Base-by-base conservation (phyloP, 1,140 invertebrate genomes). In the Ephestia elutella region DNA sequence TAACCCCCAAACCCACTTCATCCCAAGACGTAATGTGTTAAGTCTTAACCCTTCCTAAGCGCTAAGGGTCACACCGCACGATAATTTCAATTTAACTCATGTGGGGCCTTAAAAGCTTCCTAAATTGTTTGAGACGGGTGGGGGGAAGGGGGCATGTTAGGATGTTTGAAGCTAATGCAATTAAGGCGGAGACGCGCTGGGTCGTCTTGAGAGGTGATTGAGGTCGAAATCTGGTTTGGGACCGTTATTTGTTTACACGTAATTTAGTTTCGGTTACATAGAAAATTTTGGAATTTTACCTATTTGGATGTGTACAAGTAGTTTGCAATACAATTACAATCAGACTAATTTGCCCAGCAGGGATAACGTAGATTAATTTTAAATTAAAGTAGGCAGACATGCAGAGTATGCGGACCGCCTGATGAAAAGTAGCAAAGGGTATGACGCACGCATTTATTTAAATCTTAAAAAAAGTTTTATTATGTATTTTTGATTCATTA, bases 51-150 rank as follows among this genome's bases (percentile, higher is more conserved):
- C 38, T 44, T 44, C 15, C 5, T 44, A 44, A 44, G 38, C 38
- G 38, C 15, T 44, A 44, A 44, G 38, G 38, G 38, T 44, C 38
- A 44, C 38, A 44, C 38, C 38, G n/a, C 38, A 44, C 38, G 38
- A 44, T 44, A 44, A 44, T 44, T 44, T 44, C 38, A 44, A 44
- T 44, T 44, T 44, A 44, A 44, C 13, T 44, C 38, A 44, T 44
- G 38, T 44, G 38, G 5, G 38, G 15, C 38, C 38, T 17, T 44
- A 44, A 44, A 44, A 44, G 38, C 38, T 44, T 44, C 38, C 38
- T 44, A 44, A 44, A 44, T 44, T 44, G 38, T 44, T 44, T 44
- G 38, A 44, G 38, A 44, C 38, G 38, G 38, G 38, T n/a, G 38
- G 15, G 38, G n/a, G 7, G 38, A 2, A 13, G 38, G 38, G 10